Percentiles rank a stretch among this genome's conserved stretches.
Conservation (phyloP, 2,797 vertebrate species). For the Podarcis siculus region DNA sequence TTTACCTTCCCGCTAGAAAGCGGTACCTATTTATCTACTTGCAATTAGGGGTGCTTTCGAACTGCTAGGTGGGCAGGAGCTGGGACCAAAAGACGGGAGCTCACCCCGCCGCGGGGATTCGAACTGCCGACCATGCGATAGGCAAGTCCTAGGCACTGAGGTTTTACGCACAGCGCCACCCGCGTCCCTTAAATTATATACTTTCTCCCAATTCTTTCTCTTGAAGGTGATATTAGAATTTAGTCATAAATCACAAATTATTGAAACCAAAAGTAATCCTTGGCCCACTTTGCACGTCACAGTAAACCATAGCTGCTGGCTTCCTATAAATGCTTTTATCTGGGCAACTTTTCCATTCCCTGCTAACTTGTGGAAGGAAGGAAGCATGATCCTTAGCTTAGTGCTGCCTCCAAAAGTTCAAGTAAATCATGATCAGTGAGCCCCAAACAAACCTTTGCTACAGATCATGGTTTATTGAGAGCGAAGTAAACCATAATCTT, state of each 20-base stretch:
- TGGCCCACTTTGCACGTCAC: neutral
- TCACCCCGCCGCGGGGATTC: too few species aligned
- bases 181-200: too few species aligned
- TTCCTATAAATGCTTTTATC: neutral
- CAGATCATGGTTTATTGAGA: neutral
- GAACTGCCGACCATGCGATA: too few species aligned
- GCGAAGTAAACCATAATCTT: neutral
- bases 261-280: neutral
- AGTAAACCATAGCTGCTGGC: neutral
- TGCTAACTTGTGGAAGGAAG: neutral
- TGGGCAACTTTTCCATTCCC: neutral
- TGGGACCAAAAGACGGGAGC: too few species aligned
- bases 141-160: too few species aligned
- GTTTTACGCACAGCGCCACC: too few species aligned
- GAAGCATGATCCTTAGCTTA: neutral
- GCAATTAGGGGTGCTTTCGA: too few species aligned
- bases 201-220: neutral
- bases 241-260: neutral
- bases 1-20: too few species aligned
- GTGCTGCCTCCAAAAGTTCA: neutral
- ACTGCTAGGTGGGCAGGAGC: too few species aligned
- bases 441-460: neutral
- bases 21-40: too few species aligned
- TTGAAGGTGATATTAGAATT: neutral
- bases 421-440: neutral